These are phyloP conservation scores for Eledone cirrhosa DNA, from an alignment of 2,888 invertebrate genomes.

Conservation along the genomic window DNA sequence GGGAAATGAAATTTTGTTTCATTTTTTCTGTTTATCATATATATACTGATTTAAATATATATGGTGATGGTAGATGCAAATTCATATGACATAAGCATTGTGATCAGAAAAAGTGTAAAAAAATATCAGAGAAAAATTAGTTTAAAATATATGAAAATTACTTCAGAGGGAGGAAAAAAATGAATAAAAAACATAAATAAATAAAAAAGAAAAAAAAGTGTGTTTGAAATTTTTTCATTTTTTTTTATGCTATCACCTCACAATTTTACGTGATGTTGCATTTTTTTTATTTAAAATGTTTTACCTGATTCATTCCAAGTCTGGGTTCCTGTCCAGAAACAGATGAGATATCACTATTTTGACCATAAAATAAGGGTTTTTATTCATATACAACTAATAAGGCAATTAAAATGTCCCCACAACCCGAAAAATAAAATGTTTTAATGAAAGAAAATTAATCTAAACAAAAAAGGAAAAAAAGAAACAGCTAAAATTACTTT, in stretches of 20 bases:
- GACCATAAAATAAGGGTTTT: background rate
- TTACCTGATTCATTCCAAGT: constrained; percentile 28
- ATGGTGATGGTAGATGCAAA: too few species aligned
- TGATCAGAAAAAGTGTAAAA: background rate
- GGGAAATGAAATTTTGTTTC: too few species aligned
- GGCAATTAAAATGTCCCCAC: background rate
- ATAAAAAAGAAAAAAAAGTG: background rate
- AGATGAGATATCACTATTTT: constrained; percentile 23
- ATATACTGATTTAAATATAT: too few species aligned
- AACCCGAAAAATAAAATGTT: background rate
- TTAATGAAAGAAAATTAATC: background rate
- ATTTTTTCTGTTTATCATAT: too few species aligned
- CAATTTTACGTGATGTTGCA: background rate
- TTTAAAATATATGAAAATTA: too few species aligned
- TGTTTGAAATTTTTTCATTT: too few species aligned
- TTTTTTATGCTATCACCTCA: constrained; percentile 4
- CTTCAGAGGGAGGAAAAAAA: background rate
- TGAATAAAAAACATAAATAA: background rate
- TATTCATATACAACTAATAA: background rate
- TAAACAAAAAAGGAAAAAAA: constrained; percentile 23
- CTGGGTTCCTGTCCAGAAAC: constrained; percentile 32
- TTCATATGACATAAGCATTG: too few species aligned
- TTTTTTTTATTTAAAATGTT: background rate
- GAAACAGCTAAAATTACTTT: constrained; percentile 5
- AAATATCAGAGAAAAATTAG: background rate